These are phyloP conservation scores for Cryptocheilus praepositus DNA, from an alignment of 2,888 invertebrate genomes.

Conservation along the genomic window DNA sequence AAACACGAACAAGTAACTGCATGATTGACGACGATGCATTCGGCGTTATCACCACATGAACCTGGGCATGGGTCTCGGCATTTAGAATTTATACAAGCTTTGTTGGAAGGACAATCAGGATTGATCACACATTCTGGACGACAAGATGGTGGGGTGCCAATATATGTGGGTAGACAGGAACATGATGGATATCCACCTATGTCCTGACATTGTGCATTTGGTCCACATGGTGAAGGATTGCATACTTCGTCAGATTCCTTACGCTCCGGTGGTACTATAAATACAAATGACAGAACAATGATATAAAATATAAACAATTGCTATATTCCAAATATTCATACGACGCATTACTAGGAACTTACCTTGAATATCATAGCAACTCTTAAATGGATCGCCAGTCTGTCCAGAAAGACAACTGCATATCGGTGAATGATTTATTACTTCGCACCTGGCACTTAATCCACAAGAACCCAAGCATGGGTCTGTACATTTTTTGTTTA, in stretches of 20 bases:
- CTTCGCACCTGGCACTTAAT: conserved; percentile 77
- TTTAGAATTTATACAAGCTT: conserved; percentile 87
- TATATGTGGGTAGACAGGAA: conserved; percentile 85
- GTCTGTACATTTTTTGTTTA: conserved; percentile 83
- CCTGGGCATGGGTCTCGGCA: conserved; percentile 90
- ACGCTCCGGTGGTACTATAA: conserved; percentile 67
- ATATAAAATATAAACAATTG: neutral
- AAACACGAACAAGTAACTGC: conserved; percentile 88
- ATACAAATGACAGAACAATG: neutral
- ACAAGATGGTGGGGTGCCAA: conserved; percentile 88
- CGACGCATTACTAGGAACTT: conserved; percentile 13
- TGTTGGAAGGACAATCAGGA: conserved; percentile 85
- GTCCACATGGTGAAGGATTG: conserved; percentile 87
- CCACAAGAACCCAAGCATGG: conserved; percentile 77
- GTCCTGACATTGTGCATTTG: conserved; percentile 84
- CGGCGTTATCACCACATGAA: conserved; percentile 87
- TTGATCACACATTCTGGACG: conserved; percentile 89
- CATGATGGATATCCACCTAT: conserved; percentile 83
- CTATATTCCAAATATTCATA: neutral
- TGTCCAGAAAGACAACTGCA: conserved; percentile 75
- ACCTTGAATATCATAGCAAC: conserved; percentile 80
- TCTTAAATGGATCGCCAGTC: conserved; percentile 86
- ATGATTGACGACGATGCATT: conserved; percentile 87
- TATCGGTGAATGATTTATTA: conserved; percentile 76
- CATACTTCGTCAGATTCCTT: conserved; percentile 79